Conservation (phyloP, 2,797 vertebrate species). For the Odontamblyopus lacepedii region DNA sequence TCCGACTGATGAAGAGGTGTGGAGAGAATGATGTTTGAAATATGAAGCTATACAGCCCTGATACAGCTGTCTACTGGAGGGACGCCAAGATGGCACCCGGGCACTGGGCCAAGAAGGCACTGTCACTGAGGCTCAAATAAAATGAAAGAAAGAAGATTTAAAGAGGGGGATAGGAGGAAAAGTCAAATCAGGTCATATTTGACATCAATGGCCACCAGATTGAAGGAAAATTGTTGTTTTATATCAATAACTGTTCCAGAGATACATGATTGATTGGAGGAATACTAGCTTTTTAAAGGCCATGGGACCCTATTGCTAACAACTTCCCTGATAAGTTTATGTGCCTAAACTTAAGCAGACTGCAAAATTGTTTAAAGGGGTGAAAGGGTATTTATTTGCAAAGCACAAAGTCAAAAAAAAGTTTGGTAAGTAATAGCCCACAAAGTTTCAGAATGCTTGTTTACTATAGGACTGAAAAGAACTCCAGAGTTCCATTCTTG, state of each 20-base stretch:
- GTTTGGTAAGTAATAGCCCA: no score
- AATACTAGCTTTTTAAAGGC: neutral
- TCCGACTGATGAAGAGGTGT: conserved; percentile 60
- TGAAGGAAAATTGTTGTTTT: neutral
- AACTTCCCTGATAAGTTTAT: neutral
- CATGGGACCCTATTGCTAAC: neutral
- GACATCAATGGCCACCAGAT: neutral
- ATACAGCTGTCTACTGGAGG: conserved; percentile 1
- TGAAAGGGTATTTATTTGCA: neutral
- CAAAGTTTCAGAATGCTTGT: neutral
- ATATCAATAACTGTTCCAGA: neutral
- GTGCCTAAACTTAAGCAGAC: neutral
- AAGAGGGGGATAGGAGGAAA: neutral
- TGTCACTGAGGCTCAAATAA: neutral
- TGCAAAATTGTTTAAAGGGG: neutral
- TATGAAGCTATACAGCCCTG: conserved; percentile 9
- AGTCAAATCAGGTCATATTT: neutral
- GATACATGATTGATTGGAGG: neutral
- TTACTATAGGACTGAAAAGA: neutral
- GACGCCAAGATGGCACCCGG: conserved; percentile 5
- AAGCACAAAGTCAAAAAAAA: neutral
- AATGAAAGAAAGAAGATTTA: neutral
- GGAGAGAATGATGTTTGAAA: conserved; percentile 18
- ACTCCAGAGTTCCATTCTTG: neutral
- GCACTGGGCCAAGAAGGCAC: conserved; percentile 6